phyloP scores from a whole-genome alignment of 2,113 vertebrate species.

The Mus spicilegus region DNA sequence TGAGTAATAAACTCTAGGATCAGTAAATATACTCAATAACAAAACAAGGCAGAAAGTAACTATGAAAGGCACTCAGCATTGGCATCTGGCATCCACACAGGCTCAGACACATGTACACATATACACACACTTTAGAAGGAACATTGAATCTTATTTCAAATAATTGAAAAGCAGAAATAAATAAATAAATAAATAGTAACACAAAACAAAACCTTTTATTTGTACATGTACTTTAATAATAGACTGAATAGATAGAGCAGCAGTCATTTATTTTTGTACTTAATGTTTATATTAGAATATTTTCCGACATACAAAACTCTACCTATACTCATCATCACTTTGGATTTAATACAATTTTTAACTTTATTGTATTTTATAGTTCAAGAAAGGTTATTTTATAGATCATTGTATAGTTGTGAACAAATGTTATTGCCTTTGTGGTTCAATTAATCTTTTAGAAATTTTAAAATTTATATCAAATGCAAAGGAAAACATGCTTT shows the following conservation, averaged over 20 bases:
- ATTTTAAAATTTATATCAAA: neutral
- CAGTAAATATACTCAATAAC: no score
- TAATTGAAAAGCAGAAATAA: neutral
- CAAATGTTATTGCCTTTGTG: no score
- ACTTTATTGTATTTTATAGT: neutral
- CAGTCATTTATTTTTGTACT: neutral
- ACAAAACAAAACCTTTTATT: no score
- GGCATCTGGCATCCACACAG: neutral
- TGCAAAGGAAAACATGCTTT: neutral
- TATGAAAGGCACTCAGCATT: neutral
- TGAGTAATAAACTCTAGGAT: neutral
- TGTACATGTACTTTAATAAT: neutral
- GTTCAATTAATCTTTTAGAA: no score
- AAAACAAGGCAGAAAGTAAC: neutral
- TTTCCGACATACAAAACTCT: neutral
- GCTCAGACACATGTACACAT: neutral
- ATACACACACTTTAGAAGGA: neutral
- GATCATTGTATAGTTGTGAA: neutral
- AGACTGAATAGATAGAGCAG: neutral
- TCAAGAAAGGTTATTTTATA: neutral
- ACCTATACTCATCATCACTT: neutral
- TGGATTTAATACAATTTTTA: neutral
- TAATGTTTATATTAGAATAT: neutral
- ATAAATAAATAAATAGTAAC: no score
- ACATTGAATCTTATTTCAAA: neutral